phyloP scores from a whole-genome alignment of 2,797 vertebrate genomes.

The Argyrosomus regius region DNA sequence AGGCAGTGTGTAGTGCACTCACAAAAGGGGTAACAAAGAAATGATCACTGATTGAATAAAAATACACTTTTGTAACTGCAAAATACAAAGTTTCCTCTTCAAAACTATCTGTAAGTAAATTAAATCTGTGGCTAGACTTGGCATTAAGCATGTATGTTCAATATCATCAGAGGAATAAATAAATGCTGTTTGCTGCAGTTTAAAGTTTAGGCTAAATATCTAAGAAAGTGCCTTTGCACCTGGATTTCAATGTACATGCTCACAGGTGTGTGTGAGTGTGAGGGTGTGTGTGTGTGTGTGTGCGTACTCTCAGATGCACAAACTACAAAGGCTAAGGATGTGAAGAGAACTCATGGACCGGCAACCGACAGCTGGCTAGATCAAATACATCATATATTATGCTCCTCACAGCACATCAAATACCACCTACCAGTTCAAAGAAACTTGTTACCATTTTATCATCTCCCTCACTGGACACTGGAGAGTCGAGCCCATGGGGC shows the following conservation, averaged over 20 bases:
- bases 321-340: constrained; percentile 71
- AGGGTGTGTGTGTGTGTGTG: neutral
- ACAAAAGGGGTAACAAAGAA: neutral
- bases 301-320: neutral
- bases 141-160: neutral
- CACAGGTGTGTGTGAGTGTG: constrained; percentile 3
- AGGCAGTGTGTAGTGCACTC: neutral
- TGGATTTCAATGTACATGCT: neutral
- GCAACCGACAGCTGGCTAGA: constrained; percentile 48
- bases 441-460: constrained; percentile 63
- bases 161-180: neutral
- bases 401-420: constrained; percentile 69
- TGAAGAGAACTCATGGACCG: constrained; percentile 43
- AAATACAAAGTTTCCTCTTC: constrained; percentile 18
- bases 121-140: neutral
- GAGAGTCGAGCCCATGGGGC: constrained; percentile 18
- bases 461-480: constrained; percentile 48
- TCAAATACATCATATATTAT: constrained; percentile 60
- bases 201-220: constrained; percentile 8
- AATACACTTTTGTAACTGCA: neutral
- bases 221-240: constrained; percentile 4
- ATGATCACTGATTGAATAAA: constrained; percentile 18
- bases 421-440: constrained; percentile 73
- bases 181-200: neutral
- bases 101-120: constrained; percentile 4